phyloP scores from a whole-genome alignment of 2,888 invertebrate genomes.

The Salticus scenicus region DNA sequence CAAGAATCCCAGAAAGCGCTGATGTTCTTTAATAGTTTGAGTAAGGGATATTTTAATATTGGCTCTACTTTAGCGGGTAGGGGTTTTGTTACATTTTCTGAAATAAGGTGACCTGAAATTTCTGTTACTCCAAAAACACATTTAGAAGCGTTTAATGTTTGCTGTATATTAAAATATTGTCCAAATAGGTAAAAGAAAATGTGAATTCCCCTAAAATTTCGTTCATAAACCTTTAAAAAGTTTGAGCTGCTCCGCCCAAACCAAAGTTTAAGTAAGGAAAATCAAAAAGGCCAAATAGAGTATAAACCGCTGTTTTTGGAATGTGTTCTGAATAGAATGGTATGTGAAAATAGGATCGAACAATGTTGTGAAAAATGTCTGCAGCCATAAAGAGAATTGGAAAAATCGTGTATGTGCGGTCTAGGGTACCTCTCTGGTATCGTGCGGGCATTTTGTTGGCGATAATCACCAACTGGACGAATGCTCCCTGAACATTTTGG shows the following conservation, averaged over 20 bases:
- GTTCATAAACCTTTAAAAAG: no score
- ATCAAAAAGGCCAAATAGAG: no score
- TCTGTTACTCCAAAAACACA: background rate
- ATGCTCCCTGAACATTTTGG: background rate
- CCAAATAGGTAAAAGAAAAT: no score
- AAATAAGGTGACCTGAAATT: constrained; percentile 69
- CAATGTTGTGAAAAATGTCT: no score
- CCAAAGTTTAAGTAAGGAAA: no score
- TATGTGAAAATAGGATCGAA: no score
- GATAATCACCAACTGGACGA: no score
- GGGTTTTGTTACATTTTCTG: constrained; percentile 37
- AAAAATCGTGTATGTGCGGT: constrained; percentile 75
- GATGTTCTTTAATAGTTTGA: background rate
- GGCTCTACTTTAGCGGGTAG: constrained; percentile 64
- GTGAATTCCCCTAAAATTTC: no score
- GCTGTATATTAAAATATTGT: background rate
- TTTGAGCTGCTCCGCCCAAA: no score
- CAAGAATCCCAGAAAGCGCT: background rate
- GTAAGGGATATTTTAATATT: constrained; percentile 29
- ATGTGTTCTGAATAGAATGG: background rate
- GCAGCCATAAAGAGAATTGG: background rate
- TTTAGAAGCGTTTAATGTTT: constrained; percentile 19
- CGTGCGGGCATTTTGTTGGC: constrained; percentile 74
- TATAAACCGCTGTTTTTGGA: background rate
- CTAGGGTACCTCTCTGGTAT: constrained; percentile 40